Evolutionary conservation across 1,140 invertebrate species (phyloP).

Genomic region (Drosophila ananassae): DNA sequence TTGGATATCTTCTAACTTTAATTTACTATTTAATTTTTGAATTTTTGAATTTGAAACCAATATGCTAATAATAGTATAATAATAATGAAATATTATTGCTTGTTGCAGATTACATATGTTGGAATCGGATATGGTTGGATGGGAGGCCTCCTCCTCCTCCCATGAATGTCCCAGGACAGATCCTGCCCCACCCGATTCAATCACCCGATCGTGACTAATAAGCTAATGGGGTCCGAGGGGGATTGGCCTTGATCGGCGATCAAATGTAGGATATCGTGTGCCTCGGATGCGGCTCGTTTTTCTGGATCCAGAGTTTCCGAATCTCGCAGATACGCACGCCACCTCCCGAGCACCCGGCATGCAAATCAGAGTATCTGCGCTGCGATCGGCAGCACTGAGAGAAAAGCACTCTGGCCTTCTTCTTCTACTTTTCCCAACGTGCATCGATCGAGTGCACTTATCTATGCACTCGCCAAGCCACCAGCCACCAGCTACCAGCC

Average conservation of each 20-base stretch:
- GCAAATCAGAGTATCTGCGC: constrained; percentile 25
- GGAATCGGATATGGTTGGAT: neutral
- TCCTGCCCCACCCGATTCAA: constrained; percentile 3
- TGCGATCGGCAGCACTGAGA: neutral
- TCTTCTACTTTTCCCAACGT: neutral
- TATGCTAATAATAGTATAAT: no score
- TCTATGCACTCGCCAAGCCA: constrained; percentile 40
- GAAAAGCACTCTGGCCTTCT: neutral
- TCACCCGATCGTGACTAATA: constrained; percentile 30
- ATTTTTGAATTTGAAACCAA: no score
- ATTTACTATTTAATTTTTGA: no score
- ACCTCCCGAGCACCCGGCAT: constrained; percentile 20
- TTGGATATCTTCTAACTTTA: no score
- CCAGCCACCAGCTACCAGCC: neutral
- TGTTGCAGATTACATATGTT: no score
- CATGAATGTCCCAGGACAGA: no score
- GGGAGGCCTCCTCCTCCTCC: neutral
- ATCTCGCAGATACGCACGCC: constrained; percentile 3
- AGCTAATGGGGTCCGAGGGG: constrained; percentile 27
- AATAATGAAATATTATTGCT: no score
- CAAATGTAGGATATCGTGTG: no score
- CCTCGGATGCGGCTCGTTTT: neutral
- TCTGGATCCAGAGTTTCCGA: constrained; percentile 6
- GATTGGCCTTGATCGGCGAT: constrained; percentile 7
- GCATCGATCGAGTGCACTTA: constrained; percentile 11